Conservation (phyloP, 2,888 invertebrate genomes). For the Choreutis nemorana region DNA sequence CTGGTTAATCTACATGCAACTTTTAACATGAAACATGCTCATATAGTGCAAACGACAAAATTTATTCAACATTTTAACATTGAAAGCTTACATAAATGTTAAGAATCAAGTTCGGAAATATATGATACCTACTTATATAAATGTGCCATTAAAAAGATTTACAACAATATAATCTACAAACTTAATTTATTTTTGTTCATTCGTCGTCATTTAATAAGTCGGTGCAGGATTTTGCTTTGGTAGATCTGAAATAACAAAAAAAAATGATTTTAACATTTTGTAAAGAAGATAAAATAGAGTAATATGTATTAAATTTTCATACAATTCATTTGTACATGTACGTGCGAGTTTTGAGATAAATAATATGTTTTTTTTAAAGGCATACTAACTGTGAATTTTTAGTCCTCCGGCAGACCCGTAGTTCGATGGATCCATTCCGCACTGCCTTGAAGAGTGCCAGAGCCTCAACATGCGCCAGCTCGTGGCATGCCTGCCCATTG, state of each 20-base stretch:
- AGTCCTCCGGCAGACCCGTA: conserved; percentile 74
- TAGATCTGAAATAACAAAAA: conserved; percentile 60
- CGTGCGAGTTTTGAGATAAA: not conserved
- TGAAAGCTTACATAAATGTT: no score
- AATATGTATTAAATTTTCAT: conserved; percentile 1
- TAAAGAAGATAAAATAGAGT: conserved; percentile 2
- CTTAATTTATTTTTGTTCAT: conserved; percentile 23
- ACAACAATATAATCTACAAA: not conserved
- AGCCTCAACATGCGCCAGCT: conserved; percentile 82
- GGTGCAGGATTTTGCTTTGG: conserved; percentile 78
- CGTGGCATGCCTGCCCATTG: conserved; percentile 81
- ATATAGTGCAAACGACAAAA: no score
- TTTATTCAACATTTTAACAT: no score
- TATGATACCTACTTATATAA: no score
- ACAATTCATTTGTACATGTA: not conserved
- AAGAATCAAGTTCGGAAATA: no score
- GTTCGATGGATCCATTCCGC: conserved; percentile 77
- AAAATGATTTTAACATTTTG: not conserved
- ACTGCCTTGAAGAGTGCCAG: conserved; percentile 83
- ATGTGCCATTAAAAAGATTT: not conserved
- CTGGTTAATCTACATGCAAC: no score
- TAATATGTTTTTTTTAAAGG: conserved; percentile 2
- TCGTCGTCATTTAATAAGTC: conserved; percentile 71
- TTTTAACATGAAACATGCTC: no score
- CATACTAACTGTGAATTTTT: conserved; percentile 49